phyloP scores from a whole-genome alignment of 1,140 invertebrate genomes.

The Aphaenogaster rudis region DNA sequence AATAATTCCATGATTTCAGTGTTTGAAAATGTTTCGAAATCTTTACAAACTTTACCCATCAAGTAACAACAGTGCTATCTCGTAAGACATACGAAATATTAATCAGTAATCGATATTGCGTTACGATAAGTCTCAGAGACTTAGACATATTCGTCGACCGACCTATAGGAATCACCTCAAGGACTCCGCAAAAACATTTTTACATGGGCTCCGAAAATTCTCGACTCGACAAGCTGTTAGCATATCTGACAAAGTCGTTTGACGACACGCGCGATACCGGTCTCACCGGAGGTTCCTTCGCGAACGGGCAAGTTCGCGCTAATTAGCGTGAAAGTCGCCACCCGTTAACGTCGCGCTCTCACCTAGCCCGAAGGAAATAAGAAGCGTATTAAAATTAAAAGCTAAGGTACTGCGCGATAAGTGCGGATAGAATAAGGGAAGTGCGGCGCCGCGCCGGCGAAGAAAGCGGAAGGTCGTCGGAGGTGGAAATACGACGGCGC shows the following conservation, averaged over 20 bases:
- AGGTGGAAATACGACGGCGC: conserved; percentile 13
- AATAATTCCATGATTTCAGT: not conserved
- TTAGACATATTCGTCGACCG: no score
- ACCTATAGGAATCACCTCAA: not conserved
- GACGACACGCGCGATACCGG: not conserved
- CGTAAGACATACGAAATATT: not conserved
- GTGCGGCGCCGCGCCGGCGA: not conserved
- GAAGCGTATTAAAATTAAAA: not conserved
- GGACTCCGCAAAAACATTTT: not conserved
- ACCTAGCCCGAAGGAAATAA: not conserved
- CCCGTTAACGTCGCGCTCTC: not conserved
- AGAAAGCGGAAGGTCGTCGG: conserved; percentile 43
- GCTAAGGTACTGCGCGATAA: not conserved
- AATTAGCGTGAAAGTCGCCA: conserved; percentile 44
- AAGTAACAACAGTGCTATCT: not conserved
- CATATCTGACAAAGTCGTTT: not conserved
- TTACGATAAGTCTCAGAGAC: not conserved
- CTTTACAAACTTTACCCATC: not conserved
- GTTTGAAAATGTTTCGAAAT: not conserved
- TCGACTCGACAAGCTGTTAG: not conserved
- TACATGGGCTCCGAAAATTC: conserved; percentile 4
- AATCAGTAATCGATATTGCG: not conserved
- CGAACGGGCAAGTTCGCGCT: not conserved
- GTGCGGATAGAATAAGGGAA: not conserved
- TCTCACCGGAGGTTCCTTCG: not conserved